phyloP scores from a whole-genome alignment of 2,113 vertebrate genomes.

The Engraulis encrasicolus region DNA sequence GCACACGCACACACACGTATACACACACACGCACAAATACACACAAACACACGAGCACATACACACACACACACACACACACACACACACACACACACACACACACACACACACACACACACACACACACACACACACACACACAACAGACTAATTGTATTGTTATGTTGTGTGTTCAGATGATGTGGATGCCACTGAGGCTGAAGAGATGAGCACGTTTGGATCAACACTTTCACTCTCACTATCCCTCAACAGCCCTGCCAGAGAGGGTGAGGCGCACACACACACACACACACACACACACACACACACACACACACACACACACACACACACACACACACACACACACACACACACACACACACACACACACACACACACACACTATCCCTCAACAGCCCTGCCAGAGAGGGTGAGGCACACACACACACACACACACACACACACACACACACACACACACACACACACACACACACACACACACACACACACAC shows the following conservation, averaged over 20 bases:
- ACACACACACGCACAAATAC: constrained; percentile 17
- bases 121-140: background rate
- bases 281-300: background rate
- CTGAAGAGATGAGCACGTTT: background rate
- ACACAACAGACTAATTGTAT: background rate
- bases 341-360: background rate
- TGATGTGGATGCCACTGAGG: no score
- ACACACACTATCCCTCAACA: no score
- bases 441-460: constrained; percentile 30
- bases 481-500: background rate
- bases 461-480: background rate
- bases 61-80: background rate
- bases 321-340: constrained; percentile 6
- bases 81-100: background rate
- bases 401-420: no score
- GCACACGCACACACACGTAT: background rate
- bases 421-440: no score
- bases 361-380: background rate
- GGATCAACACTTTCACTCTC: constrained; percentile 77
- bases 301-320: constrained; percentile 6
- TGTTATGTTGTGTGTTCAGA: no score
- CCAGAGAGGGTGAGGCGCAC: constrained; percentile 85
- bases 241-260: constrained; percentile 85
- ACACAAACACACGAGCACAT: background rate
- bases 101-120: constrained; percentile 25